Evolutionary conservation across 2,888 invertebrate genomes (phyloP).

Genomic region (Agrochola macilenta): DNA sequence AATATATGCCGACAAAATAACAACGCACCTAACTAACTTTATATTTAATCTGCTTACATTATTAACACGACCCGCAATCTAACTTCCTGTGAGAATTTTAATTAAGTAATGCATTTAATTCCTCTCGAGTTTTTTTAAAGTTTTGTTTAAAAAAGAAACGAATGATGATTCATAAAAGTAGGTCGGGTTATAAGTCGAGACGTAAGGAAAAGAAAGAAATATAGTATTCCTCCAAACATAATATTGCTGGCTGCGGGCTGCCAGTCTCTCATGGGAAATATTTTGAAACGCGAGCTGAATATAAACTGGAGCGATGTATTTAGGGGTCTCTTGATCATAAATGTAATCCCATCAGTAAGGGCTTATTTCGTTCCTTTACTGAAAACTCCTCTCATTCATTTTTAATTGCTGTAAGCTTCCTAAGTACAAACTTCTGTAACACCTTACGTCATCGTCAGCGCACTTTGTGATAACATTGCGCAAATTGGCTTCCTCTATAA

Average conservation of each 20-base stretch:
- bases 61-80: conserved; percentile 67
- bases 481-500: conserved; percentile 33
- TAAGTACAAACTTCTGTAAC: not conserved
- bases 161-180: conserved; percentile 11
- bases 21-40: conserved; percentile 62
- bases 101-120: conserved; percentile 55
- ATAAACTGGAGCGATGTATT: conserved; percentile 69
- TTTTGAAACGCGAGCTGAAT: conserved; percentile 82
- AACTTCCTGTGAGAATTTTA: conserved; percentile 70
- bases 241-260: conserved; percentile 54
- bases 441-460: conserved; percentile 6
- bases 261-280: conserved; percentile 83
- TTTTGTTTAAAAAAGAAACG: conserved; percentile 22
- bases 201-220: conserved; percentile 37
- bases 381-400: not conserved
- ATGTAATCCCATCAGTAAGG: conserved; percentile 29
- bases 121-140: conserved; percentile 15
- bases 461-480: conserved; percentile 15
- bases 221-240: conserved; percentile 43
- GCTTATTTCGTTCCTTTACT: not conserved
- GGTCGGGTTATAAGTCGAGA: conserved; percentile 21
- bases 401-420: not conserved
- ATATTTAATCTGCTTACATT: conserved; percentile 64
- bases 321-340: conserved; percentile 69
- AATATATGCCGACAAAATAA: conserved; percentile 66